Percentiles rank a stretch among this genome's conserved stretches.
Conservation (phyloP, 1,140 invertebrate genomes). For the Aphidius gifuensis region DNA sequence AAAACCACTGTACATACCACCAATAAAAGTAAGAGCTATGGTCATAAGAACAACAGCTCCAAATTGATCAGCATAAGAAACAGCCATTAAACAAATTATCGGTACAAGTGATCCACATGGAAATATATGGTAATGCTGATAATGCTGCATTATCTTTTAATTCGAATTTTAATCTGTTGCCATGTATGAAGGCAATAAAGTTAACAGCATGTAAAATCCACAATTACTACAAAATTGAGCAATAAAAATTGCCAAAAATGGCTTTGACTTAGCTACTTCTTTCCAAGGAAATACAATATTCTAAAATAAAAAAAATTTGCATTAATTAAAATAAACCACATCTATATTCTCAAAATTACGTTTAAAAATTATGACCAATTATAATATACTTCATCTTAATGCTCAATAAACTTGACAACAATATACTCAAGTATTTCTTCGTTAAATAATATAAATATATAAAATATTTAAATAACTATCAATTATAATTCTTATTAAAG, state of each 20-base stretch:
- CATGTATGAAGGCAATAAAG: slow-evolving; percentile 90
- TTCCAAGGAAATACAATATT: slow-evolving; percentile 61
- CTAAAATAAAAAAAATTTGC: too few species aligned
- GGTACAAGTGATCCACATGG: slow-evolving; percentile 68
- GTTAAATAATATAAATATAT: too few species aligned
- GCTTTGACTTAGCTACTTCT: slow-evolving; percentile 67
- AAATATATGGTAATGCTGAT: slow-evolving; percentile 71
- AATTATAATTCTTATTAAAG: too few species aligned
- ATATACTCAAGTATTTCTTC: too few species aligned
- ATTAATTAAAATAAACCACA: too few species aligned
- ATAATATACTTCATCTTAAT: slow-evolving; percentile 33
- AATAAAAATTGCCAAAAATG: slow-evolving; percentile 72
- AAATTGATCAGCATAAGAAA: slow-evolving; percentile 70
- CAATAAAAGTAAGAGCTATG: slow-evolving; percentile 71
- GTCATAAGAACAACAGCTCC: slow-evolving; percentile 73
- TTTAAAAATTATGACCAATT: slow-evolving; percentile 30
- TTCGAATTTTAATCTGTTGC: slow-evolving; percentile 82
- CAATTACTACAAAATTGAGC: slow-evolving; percentile 82
- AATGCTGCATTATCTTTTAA: slow-evolving; percentile 74
- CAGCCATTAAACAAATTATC: slow-evolving; percentile 64
- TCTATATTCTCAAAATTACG: too few species aligned
- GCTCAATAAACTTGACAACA: too few species aligned
- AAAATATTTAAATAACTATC: too few species aligned
- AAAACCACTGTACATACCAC: slow-evolving; percentile 84
- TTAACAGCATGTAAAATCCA: slow-evolving; percentile 93